A percentile compares a stretch with the other conserved stretches of the same genome.
phyloP scores from a whole-genome alignment of 2,888 invertebrate genomes.

The Drosophila villosipedis region DNA sequence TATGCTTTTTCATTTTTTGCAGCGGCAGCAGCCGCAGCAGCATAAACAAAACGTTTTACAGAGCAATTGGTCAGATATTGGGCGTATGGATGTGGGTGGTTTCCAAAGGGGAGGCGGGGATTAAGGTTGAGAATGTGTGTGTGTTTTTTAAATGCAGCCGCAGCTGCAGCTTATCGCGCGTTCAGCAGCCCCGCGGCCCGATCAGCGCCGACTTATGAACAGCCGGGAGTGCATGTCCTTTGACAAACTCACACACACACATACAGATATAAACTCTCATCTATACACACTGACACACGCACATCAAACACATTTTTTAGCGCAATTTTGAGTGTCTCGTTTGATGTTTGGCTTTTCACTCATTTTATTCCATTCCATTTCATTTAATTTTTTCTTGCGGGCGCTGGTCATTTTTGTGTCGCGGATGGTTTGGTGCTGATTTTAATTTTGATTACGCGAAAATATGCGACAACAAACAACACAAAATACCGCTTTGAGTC shows the following conservation, averaged over 20 bases:
- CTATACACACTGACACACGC: conserved; percentile 10
- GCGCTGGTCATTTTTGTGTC: conserved; percentile 44
- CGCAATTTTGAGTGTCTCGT: conserved; percentile 41
- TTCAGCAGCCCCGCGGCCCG: conserved; percentile 61
- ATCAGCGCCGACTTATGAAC: conserved; percentile 64
- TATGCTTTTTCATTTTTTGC: background rate
- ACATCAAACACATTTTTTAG: conserved; percentile 77
- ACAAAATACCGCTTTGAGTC: too few relatives aligned
- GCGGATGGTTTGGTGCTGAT: background rate
- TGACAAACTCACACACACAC: conserved; percentile 28
- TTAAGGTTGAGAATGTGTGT: background rate
- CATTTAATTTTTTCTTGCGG: background rate
- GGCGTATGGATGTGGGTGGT: conserved; percentile 15
- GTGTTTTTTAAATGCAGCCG: conserved; percentile 56
- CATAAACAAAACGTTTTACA: conserved; percentile 38
- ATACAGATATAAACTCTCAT: background rate
- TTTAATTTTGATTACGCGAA: conserved; percentile 45
- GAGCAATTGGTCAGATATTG: conserved; percentile 62
- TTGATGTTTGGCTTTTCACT: conserved; percentile 41
- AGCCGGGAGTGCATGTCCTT: conserved; percentile 48
- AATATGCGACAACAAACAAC: conserved; percentile 35
- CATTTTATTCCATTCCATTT: background rate
- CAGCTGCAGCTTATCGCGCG: conserved; percentile 78
- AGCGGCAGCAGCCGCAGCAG: background rate
- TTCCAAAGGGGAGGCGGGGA: background rate